Evolutionary conservation across 2,113 vertebrate species (phyloP), one percentile per base, ranked within the genome.

Genomic region (Condylura cristata): DNA sequence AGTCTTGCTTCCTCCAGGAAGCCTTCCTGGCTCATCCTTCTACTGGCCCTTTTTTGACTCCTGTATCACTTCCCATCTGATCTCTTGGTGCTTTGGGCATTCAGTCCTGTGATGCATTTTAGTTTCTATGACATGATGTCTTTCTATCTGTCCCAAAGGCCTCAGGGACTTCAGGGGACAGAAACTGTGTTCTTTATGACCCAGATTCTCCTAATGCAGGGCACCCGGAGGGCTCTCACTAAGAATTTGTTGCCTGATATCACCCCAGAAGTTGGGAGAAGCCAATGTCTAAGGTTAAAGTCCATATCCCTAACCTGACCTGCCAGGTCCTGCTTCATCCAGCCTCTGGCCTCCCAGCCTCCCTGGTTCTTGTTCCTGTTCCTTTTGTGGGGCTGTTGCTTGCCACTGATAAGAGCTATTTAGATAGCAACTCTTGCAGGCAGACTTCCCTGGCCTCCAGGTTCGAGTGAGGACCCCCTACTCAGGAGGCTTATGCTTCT

Each of bases 1-100:
- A 65, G 60, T 34, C 66, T 48, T 41, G 30, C 84, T 11, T 95
- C 87, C 86, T 94, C 63, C 48, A 56, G 24, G 84, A 93, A 75
- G 75, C 1, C 13, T 76, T 90, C 51, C 44, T 66, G 58, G 90
- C n/a, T 78, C 10, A 5, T 51, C 34, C 28, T 71, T 32, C 14
- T 32, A 8, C 5, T 37, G 1, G 68, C 12, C 26, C 7, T 72
- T 28, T 81, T 58, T 44, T 86, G 61, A 74, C 4, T 22, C 46
- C 20, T 39, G 5, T 18, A 39, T 32, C 20, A 44, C 26, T 48
- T 63, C 44, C 28, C 6, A 20, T 66, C 18, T 76, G 71, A 68
- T 51, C 58, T 34, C 0, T 46, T 79, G 37, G 44, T n/a, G 26
- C 53, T 51, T 10, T 17, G 41, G 30, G 26, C 10, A 24, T 0